Evolutionary conservation across 2,113 vertebrate genomes (phyloP), one percentile per base, ranked within the genome.

Genomic region (Muntiacus reevesi): DNA sequence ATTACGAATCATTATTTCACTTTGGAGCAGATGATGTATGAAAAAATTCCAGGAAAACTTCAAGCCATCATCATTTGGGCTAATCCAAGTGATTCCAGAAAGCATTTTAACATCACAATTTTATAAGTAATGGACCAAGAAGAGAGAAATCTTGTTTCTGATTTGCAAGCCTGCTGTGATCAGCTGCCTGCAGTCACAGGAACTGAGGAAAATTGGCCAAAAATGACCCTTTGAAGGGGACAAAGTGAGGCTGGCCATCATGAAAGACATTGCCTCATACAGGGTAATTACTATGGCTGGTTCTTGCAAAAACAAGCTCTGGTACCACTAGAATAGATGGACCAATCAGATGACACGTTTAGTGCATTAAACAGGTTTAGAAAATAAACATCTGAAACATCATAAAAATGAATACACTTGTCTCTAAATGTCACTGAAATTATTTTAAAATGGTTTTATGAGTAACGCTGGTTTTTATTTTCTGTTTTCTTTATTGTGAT

Each of bases 161-260:
- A 86, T 94, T 94, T 91, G 21, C 21, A 92, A 94, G 45, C 81
- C 28, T 93, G 28, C 92, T 96, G 78, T 96, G 89, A 88, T 67
- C 43, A 85, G 62, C 27, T 64, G 14, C 79, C 30, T n/a, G 12
- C 30, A 50, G 59, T 82, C 43, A 36, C 7, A 67, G 30, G 11
- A 91, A 94, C 25, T 25, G 19, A 67, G 15, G 43, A 86, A 94
- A 94, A 88, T 33, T 67, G 85, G 47, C 21, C 25, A n/a, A 67
- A 94, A 94, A 74, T 10, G 79, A 8, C 9, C 15, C 55, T 92
- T 76, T 62, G 28, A 90, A 94, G 74, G 45, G 40, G 30, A n/a
- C 17, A 14, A 59, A 85, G 45, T 36, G 76, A 84, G 14, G 54
- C 5, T 21, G 43, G 19, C 60, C 59, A 19, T 62, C 62, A 62